Evolutionary conservation across 2,113 vertebrate genomes (phyloP).

Genomic region (Tupaia chinensis): DNA sequence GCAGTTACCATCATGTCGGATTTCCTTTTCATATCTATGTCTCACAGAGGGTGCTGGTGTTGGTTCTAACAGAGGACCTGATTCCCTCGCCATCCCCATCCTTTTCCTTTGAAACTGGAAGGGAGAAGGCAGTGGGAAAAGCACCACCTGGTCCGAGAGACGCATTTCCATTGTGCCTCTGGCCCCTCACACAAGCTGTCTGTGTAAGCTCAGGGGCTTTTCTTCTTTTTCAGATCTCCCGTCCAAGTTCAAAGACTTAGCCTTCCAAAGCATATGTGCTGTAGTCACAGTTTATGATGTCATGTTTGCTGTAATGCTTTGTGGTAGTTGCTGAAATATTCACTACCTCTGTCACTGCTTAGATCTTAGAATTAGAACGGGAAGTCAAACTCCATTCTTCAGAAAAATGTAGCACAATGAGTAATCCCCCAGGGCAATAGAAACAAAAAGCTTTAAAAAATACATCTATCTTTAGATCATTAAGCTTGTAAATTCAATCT

Average conservation of each 20-base stretch:
- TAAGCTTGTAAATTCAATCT: constrained; percentile 15
- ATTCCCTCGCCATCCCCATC: background rate
- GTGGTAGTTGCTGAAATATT: constrained; percentile 30
- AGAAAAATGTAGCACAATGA: background rate
- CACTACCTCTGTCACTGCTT: constrained; percentile 20
- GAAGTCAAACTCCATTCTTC: constrained; percentile 35
- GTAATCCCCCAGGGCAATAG: background rate
- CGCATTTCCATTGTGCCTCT: background rate
- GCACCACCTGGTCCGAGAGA: background rate
- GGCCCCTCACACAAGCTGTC: background rate
- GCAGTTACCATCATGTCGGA: background rate
- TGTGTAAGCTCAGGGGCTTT: constrained; percentile 18
- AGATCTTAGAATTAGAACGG: constrained; percentile 58
- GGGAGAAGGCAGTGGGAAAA: background rate
- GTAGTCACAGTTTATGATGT: constrained; percentile 25
- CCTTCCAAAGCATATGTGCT: constrained; percentile 11
- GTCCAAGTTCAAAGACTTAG: constrained; percentile 39
- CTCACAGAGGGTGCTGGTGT: background rate
- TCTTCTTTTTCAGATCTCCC: background rate
- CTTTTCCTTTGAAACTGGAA: background rate
- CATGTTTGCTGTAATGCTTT: constrained; percentile 45
- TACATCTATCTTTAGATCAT: background rate
- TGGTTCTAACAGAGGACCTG: background rate
- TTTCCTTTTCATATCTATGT: background rate
- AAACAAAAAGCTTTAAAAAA: constrained; percentile 52